Percentiles rank a stretch among this genome's conserved stretches.
Evolutionary conservation across 2,888 invertebrate genomes (phyloP).

Genomic region (Nephrotoma guestfalica): DNA sequence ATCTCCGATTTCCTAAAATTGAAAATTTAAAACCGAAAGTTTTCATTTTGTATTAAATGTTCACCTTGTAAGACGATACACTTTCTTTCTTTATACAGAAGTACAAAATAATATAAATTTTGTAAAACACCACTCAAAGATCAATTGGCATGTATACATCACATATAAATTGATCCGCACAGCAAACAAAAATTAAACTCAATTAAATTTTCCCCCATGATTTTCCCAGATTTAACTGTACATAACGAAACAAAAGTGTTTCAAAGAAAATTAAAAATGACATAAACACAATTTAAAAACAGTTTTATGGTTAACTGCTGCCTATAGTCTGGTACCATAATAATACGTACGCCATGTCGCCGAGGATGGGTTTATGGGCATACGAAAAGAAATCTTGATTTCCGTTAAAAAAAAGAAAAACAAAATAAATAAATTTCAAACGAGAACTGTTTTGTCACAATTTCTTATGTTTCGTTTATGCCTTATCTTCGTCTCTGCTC

Average conservation of each 20-base stretch:
- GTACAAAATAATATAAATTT: not conserved
- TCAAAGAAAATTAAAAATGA: not conserved
- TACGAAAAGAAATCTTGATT: not conserved
- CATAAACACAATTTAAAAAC: not conserved
- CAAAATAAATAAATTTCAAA: not conserved
- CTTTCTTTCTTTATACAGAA: not conserved
- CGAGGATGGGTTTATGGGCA: not conserved
- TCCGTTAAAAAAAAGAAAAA: not conserved
- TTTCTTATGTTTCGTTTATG: not conserved
- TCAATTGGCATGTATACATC: not conserved
- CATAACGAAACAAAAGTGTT: not conserved
- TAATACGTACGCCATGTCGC: not conserved
- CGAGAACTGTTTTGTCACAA: not conserved
- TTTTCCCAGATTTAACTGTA: not conserved
- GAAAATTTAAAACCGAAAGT: not conserved
- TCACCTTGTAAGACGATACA: not conserved
- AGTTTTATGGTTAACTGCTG: not conserved
- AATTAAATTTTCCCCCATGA: not conserved
- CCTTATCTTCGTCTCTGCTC: not conserved
- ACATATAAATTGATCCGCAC: not conserved
- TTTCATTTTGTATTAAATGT: not conserved
- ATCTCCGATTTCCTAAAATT: not conserved
- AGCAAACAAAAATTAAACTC: not conserved
- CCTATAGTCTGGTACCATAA: not conserved
- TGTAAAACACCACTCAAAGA: not conserved